Conservation (phyloP, 2,888 invertebrate species). For the Latrodectus elegans region DNA sequence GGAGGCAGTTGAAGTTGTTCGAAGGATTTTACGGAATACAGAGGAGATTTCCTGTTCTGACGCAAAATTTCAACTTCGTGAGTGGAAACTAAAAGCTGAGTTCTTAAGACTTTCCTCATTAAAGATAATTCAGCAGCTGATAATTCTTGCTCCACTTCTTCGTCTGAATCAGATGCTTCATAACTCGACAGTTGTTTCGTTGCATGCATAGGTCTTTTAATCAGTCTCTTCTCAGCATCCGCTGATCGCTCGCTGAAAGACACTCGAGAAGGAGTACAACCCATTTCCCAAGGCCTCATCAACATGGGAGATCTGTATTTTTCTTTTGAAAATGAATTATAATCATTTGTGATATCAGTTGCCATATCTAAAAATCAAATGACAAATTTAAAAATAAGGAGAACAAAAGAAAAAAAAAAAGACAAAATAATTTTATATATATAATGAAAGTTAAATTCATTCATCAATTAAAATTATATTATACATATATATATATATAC, state of each 20-base stretch:
- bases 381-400: background rate
- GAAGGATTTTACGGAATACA: conserved; percentile 88
- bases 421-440: background rate
- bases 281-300: background rate
- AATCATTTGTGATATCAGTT: background rate
- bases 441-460: background rate
- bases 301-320: background rate
- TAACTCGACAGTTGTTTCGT: no score
- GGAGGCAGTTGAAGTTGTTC: conserved; percentile 79
- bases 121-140: conserved; percentile 88
- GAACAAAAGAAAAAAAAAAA: background rate
- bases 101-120: conserved; percentile 90
- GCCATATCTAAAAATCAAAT: background rate
- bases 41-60: conserved; percentile 92
- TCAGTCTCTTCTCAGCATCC: background rate
- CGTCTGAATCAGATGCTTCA: no score
- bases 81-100: conserved; percentile 88
- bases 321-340: background rate
- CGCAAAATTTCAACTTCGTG: conserved; percentile 89
- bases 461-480: background rate
- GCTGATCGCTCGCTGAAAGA: background rate
- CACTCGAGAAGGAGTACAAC: background rate
- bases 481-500: background rate
- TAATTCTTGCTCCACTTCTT: conserved; percentile 72
- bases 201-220: background rate